Evolutionary conservation across 2,888 invertebrate genomes (phyloP), one percentile per base, ranked within the genome.

Genomic region (Machimus rusticus): DNA sequence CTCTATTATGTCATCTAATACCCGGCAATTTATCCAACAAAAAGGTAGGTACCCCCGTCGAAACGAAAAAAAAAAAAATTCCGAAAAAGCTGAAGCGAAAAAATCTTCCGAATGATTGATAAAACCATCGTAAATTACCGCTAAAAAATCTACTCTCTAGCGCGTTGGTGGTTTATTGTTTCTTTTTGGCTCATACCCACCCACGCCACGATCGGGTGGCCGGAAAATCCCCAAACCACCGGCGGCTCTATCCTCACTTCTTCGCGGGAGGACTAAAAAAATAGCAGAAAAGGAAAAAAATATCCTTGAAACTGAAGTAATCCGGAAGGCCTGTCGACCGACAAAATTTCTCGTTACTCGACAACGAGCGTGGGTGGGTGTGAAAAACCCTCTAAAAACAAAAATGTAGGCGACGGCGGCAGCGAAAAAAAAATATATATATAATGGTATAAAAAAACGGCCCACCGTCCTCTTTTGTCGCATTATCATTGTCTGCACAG

Each of bases 61-160:
- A 82, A 39, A 66, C 14, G 34, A 66, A 57, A 82, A 82, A 37
- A 57, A 34, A 55, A 82, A 82, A 37, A 57, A 34, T 34, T 82
- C 37, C 34, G 34, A 76, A 76, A 28, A 76, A 66, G 66, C 28
- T 66, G 66, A 23, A 66, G 23, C 82, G 37, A 82, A 82, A 81
- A 82, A 82, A 82, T 82, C 82, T 82, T 82, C 82, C 82, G 37
- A 74, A 34, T 85, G 85, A 85, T 85, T 85, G 85, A 85, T 85
- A 85, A 74, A 85, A 85, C 43, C 85, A 85, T 85, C 85, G 51
- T 85, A 85, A 85, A 85, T 85, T 85, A 85, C 74, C 28, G 85
- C 74, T 85, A 85, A 85, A 85, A 85, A 85, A 74, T 74, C 66
- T 66, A 57, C 66, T 84, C 82, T 84, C 37, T 74, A 43, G 43